Conservation (phyloP, 2,888 invertebrate species). For the Zaprionus bogoriensis region DNA sequence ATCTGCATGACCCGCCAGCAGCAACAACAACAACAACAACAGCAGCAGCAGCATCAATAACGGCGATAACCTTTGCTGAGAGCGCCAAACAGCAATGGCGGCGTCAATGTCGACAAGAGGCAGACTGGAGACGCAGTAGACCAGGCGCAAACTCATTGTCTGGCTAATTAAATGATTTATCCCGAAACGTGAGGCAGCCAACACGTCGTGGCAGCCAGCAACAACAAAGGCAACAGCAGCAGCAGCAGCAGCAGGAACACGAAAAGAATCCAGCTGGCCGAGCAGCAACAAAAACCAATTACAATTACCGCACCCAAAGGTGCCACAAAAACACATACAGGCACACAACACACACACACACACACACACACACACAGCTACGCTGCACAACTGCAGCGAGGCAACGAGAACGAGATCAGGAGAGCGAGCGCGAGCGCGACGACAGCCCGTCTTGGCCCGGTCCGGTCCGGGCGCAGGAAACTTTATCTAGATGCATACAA, state of each 20-base stretch:
- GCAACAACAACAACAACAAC: conserved; percentile 27
- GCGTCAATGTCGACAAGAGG: too few relatives aligned
- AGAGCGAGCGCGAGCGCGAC: conserved; percentile 25
- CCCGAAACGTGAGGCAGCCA: conserved; percentile 73
- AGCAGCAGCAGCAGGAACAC: conserved; percentile 43
- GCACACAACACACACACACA: too few relatives aligned
- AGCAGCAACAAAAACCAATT: conserved; percentile 74
- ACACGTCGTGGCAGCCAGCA: conserved; percentile 37
- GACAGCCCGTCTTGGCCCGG: conserved; percentile 34
- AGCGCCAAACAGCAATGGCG: conserved; percentile 55
- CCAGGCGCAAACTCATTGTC: conserved; percentile 66
- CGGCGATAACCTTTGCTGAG: conserved; percentile 60
- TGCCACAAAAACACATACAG: conserved; percentile 65
- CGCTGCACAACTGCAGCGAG: conserved; percentile 30
- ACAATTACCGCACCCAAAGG: conserved; percentile 80
- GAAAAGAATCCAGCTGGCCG: conserved; percentile 46
- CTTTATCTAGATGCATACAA: conserved; percentile 80
- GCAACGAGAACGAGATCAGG: conserved; percentile 11
- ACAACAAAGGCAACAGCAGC: conserved; percentile 48
- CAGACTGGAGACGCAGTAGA: conserved; percentile 14
- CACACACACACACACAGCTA: conserved; percentile 16
- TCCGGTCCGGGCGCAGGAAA: conserved; percentile 35
- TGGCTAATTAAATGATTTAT: conserved; percentile 79
- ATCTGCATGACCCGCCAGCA: conserved; percentile 31
- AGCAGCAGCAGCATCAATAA: conserved; percentile 35